Evolutionary conservation across 2,113 vertebrate genomes (phyloP).

Genomic region (Pristiophorus japonicus): DNA sequence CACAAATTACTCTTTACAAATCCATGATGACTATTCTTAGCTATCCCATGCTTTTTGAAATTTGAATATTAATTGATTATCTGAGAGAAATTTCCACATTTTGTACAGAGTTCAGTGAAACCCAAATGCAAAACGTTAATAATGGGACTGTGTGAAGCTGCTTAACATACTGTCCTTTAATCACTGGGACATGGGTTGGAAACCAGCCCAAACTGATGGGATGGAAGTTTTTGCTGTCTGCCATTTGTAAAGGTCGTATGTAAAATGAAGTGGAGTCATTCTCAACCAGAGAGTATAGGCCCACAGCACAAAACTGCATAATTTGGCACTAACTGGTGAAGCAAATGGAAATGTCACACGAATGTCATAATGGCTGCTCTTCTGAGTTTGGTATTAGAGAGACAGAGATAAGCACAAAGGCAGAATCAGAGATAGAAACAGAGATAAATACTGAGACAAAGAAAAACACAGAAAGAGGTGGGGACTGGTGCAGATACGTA

Average conservation of each 20-base stretch:
- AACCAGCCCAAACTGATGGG: slow-evolving; percentile 2
- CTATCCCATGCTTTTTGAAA: not conserved
- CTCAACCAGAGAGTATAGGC: not conserved
- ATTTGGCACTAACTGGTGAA: not conserved
- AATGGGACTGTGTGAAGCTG: not conserved
- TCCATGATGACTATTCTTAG: not conserved
- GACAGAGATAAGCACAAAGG: too few species aligned
- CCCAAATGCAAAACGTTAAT: not conserved
- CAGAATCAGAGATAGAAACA: not conserved
- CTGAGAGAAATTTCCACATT: not conserved
- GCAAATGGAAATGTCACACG: not conserved
- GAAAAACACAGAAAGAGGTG: not conserved
- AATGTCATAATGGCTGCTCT: not conserved
- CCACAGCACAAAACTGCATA: not conserved
- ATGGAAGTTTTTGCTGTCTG: not conserved
- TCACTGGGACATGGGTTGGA: not conserved
- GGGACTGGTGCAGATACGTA: not conserved
- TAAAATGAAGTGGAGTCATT: too few species aligned
- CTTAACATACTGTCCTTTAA: not conserved
- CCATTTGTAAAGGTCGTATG: not conserved
- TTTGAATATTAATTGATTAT: not conserved
- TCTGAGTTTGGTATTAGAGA: not conserved
- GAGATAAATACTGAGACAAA: not conserved
- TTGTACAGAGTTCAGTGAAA: not conserved
- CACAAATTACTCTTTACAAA: not conserved